Evolutionary conservation across 2,888 invertebrate genomes (phyloP).

Genomic region (Nezara viridula): DNA sequence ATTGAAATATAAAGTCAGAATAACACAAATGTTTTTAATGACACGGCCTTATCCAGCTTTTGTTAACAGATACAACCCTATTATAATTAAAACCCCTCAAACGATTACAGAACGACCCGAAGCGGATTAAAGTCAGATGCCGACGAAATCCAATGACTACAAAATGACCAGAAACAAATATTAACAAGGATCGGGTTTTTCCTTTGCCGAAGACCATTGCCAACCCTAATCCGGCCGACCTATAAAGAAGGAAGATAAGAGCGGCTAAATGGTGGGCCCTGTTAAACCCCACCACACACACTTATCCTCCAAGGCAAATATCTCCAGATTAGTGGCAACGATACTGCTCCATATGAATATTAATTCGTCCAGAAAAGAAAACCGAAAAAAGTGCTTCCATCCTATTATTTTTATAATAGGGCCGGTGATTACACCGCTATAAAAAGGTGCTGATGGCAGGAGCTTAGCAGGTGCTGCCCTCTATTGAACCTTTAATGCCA

Average conservation of each 20-base stretch:
- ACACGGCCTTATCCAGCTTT: background rate
- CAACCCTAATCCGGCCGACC: slow-evolving; percentile 7
- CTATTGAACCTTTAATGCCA: slow-evolving; percentile 52
- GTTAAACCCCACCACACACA: slow-evolving; percentile 27
- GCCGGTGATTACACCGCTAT: slow-evolving; percentile 27
- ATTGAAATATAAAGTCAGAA: no score
- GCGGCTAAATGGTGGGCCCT: slow-evolving; percentile 14
- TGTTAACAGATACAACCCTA: background rate
- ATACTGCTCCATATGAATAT: slow-evolving; percentile 46
- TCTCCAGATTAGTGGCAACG: slow-evolving; percentile 45
- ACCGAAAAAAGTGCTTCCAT: slow-evolving; percentile 37
- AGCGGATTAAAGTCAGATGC: background rate
- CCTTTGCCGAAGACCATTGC: slow-evolving; percentile 21
- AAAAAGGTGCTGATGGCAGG: slow-evolving; percentile 54
- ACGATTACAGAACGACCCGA: background rate
- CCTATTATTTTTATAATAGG: slow-evolving; percentile 49
- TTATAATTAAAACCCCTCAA: background rate
- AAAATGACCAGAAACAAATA: slow-evolving; percentile 27
- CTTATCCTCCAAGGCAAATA: slow-evolving; percentile 50
- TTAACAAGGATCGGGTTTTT: slow-evolving; percentile 23
- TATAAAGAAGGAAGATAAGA: slow-evolving; percentile 43
- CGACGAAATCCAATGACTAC: slow-evolving; percentile 18
- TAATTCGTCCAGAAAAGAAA: slow-evolving; percentile 42
- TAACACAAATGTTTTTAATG: background rate
- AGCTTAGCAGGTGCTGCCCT: slow-evolving; percentile 53